These are phyloP conservation scores for Drosophila chauvacae DNA, from an alignment of 1,140 invertebrate genomes.

Conservation along the genomic window DNA sequence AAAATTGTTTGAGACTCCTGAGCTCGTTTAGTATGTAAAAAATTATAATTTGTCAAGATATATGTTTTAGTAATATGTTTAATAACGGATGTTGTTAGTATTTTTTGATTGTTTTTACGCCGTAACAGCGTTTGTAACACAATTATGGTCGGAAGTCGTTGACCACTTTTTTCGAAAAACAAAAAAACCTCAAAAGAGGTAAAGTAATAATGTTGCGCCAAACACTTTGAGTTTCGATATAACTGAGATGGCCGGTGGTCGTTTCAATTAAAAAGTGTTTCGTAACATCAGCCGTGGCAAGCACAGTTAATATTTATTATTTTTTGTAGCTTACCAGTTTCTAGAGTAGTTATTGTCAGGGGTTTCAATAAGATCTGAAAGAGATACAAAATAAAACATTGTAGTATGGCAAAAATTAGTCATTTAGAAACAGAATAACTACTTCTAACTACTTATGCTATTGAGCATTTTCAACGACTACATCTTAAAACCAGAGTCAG, in stretches of 20 bases:
- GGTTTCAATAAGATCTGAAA: slow-evolving; percentile 46
- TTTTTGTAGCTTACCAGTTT: slow-evolving; percentile 40
- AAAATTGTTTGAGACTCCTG: background rate
- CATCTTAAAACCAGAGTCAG: background rate
- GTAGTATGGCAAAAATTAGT: background rate
- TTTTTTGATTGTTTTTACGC: slow-evolving; percentile 4
- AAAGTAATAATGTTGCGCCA: slow-evolving; percentile 32
- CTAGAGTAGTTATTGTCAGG: slow-evolving; percentile 61
- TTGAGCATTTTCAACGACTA: background rate
- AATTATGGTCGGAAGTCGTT: slow-evolving; percentile 57
- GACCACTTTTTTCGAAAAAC: slow-evolving; percentile 53
- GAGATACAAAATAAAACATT: background rate
- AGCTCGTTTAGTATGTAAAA: background rate
- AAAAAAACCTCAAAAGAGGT: slow-evolving; percentile 9
- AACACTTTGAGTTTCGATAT: slow-evolving; percentile 6
- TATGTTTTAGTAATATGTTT: background rate
- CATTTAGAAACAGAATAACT: background rate
- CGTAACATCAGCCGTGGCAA: slow-evolving; percentile 15
- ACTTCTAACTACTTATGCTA: background rate
- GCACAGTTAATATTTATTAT: background rate
- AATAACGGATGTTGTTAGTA: slow-evolving; percentile 17
- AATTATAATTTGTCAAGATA: background rate
- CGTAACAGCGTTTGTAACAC: slow-evolving; percentile 31
- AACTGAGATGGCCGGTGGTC: background rate
- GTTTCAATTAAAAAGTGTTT: slow-evolving; percentile 11